Percentiles rank a stretch among this genome's conserved stretches.
Evolutionary conservation across 1,140 invertebrate genomes (phyloP).

Genomic region (Drosophila hydei): DNA sequence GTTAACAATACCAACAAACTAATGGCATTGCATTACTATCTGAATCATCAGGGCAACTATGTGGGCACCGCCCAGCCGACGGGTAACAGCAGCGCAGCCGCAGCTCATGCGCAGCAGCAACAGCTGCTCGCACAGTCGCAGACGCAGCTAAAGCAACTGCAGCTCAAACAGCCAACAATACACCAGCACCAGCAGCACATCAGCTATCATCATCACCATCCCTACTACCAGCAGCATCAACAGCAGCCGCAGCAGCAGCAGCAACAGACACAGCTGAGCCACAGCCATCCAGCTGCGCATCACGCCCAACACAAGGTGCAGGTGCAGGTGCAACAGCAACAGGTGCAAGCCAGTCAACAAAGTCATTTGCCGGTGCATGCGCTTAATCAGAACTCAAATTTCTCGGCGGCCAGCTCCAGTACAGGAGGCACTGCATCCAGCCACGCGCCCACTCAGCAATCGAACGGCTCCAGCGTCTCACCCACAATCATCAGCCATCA

Average conservation of each 20-base stretch:
- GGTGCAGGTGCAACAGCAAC: constrained; percentile 32
- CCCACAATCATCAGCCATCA: constrained; percentile 63
- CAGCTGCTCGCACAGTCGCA: constrained; percentile 69
- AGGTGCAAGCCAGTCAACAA: constrained; percentile 20
- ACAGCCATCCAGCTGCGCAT: constrained; percentile 28
- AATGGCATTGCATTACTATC: constrained; percentile 81
- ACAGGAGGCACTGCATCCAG: constrained; percentile 80
- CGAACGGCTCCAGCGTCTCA: constrained; percentile 76
- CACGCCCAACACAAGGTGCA: constrained; percentile 47
- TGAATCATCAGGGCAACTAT: constrained; percentile 76
- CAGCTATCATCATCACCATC: constrained; percentile 75
- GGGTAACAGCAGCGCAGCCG: constrained; percentile 38
- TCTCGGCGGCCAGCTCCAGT: constrained; percentile 79
- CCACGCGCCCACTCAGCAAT: constrained; percentile 80
- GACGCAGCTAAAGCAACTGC: constrained; percentile 76
- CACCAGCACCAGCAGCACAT: constrained; percentile 79
- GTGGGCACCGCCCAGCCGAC: constrained; percentile 36
- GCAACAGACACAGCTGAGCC: constrained; percentile 33
- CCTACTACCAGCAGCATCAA: constrained; percentile 76
- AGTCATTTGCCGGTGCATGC: constrained; percentile 73
- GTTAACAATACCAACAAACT: constrained; percentile 59
- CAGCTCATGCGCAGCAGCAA: constrained; percentile 56
- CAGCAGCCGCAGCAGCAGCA: constrained; percentile 25
- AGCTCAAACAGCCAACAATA: constrained; percentile 78
- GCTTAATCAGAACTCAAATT: constrained; percentile 80